These are phyloP conservation scores for Otocyon megalotis DNA, from an alignment of 2,113 vertebrate species.

Conservation along the genomic window DNA sequence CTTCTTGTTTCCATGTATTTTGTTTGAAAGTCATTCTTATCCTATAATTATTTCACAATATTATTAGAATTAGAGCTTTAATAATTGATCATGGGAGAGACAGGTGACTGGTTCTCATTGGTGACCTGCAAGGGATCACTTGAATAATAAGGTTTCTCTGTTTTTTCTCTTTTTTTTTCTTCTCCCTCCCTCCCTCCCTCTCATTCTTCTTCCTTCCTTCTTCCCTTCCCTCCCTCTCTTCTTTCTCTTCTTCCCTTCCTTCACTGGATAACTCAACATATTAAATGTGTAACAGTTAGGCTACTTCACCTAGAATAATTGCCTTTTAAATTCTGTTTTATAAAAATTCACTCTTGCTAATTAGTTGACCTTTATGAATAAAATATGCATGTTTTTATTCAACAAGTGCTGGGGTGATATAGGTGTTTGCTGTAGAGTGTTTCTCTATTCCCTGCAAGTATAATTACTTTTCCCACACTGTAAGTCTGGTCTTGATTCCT, in stretches of 20 bases:
- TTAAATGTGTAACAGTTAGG: constrained; percentile 50
- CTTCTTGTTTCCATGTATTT: constrained; percentile 40
- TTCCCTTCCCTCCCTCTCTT: accelerated
- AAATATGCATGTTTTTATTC: constrained; percentile 66
- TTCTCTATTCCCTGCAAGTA: constrained; percentile 16
- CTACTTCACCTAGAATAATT: constrained; percentile 61
- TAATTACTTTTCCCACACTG: constrained; percentile 65
- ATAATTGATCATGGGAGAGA: constrained; percentile 53
- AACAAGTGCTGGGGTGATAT: constrained; percentile 44
- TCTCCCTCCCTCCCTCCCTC: no score
- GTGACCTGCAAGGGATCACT: background rate
- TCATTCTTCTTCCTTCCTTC: no score
- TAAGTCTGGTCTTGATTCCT: constrained; percentile 18
- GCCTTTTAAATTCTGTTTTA: constrained; percentile 68
- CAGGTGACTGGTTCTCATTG: background rate
- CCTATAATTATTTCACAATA: constrained; percentile 28
- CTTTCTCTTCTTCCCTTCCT: accelerated
- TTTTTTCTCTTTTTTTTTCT: accelerated
- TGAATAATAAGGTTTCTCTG: background rate
- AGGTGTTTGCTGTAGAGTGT: constrained; percentile 17
- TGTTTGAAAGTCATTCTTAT: constrained; percentile 53
- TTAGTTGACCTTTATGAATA: constrained; percentile 79
- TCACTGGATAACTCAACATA: background rate
- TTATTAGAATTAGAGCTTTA: constrained; percentile 54
- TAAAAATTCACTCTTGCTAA: constrained; percentile 72